A percentile compares a stretch with the other conserved stretches of the same genome.
Conservation (phyloP, 2,797 vertebrate species). For the Lophotriccus pileatus region DNA sequence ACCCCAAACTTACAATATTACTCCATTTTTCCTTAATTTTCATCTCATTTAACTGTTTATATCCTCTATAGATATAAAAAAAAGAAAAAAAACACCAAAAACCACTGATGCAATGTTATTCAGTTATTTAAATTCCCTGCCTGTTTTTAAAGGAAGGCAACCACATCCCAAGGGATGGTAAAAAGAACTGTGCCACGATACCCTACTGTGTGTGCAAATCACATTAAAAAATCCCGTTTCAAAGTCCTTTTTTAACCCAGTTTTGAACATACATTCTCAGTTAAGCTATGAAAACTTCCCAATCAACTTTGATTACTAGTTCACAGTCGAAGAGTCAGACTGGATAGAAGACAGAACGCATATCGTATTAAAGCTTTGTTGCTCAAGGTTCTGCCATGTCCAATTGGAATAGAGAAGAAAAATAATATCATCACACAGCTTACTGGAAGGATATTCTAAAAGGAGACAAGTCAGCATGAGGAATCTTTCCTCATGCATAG, state of each 20-base stretch:
- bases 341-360: neutral
- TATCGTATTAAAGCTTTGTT: neutral
- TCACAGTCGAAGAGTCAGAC: neutral
- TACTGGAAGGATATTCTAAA: neutral
- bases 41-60: neutral
- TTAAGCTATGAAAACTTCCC: neutral
- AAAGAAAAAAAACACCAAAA: neutral
- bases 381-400: neutral
- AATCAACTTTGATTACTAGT: neutral
- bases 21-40: neutral
- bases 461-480: neutral
- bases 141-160: neutral
- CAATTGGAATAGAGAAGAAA: neutral
- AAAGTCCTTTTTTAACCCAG: neutral
- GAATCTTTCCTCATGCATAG: neutral
- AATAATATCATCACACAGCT: neutral
- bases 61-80: neutral
- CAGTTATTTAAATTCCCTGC: neutral
- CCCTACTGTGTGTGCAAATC: rapidly evolving
- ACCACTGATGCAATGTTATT: neutral
- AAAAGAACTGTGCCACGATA: neutral
- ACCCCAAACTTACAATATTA: neutral
- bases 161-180: neutral
- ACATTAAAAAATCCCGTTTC: neutral
- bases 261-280: neutral